phyloP scores from a whole-genome alignment of 23 tunicate species.

The Ciona savignyi region DNA sequence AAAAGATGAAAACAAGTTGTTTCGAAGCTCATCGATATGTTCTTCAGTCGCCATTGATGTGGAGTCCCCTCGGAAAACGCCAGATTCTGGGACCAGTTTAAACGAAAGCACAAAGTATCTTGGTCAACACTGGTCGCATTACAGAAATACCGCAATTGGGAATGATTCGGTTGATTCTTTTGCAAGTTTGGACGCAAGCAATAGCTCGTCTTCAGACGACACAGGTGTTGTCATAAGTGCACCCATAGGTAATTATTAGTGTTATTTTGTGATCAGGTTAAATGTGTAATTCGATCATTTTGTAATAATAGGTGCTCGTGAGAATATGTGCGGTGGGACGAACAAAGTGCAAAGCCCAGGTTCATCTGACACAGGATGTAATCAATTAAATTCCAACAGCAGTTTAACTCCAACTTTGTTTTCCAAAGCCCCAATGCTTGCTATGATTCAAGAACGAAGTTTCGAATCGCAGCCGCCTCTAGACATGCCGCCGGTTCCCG shows the following conservation, averaged over 20 bases:
- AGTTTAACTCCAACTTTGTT: neutral
- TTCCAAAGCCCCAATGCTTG: constrained; percentile 22
- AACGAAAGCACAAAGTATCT: neutral
- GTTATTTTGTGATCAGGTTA: no score
- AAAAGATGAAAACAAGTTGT: neutral
- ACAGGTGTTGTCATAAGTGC: constrained; percentile 49
- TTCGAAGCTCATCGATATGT: neutral
- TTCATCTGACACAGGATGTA: neutral
- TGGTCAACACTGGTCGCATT: neutral
- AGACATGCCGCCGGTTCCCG: neutral
- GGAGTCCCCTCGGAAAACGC: neutral
- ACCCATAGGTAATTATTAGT: constrained; percentile 6
- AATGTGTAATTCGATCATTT: no score
- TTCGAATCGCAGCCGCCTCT: constrained; percentile 25
- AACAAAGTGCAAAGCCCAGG: neutral
- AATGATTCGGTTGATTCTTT: constrained; percentile 37
- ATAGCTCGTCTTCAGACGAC: constrained; percentile 34
- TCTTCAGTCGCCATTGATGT: neutral
- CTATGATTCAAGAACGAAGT: constrained; percentile 41
- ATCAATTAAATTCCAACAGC: neutral
- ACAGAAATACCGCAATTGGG: neutral
- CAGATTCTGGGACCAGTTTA: neutral
- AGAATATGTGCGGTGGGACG: neutral
- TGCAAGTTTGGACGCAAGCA: constrained; percentile 35
- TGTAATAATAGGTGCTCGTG: no score